A percentile compares a stretch with the other conserved stretches of the same genome.
These are phyloP conservation scores for Andrena praecox DNA, from an alignment of 2,888 invertebrate species.

Conservation along the genomic window DNA sequence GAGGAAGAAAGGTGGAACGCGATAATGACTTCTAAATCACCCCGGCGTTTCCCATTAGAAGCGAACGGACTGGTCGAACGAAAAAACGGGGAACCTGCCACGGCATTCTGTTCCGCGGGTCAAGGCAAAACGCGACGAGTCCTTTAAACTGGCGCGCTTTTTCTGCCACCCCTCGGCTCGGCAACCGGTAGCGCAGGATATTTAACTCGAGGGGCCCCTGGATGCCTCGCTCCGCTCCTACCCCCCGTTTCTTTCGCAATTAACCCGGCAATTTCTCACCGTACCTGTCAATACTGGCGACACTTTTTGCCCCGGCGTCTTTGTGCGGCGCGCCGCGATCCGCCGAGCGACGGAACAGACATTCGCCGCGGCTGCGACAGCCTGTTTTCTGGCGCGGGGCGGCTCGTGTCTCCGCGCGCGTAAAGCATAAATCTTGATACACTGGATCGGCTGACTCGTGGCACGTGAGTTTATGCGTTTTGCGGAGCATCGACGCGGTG, in stretches of 20 bases:
- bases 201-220: conserved; percentile 53
- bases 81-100: background rate
- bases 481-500: background rate
- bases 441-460: conserved; percentile 18
- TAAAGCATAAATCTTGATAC: conserved; percentile 46
- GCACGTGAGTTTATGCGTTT: conserved; percentile 40
- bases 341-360: conserved; percentile 18
- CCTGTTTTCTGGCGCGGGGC: conserved; percentile 39
- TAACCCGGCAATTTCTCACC: conserved; percentile 75
- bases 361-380: background rate
- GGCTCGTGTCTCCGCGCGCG: conserved; percentile 7
- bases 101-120: conserved; percentile 45
- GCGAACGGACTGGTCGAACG: conserved; percentile 6
- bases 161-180: conserved; percentile 37
- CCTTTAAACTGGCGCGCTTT: conserved; percentile 55
- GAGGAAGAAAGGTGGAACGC: conserved; percentile 1
- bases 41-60: conserved; percentile 23
- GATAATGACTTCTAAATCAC: conserved; percentile 29
- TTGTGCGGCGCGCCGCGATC: conserved; percentile 41
- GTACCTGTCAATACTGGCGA: conserved; percentile 71
- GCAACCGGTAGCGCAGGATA: conserved; percentile 60
- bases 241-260: conserved; percentile 71
- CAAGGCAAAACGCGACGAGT: conserved; percentile 46
- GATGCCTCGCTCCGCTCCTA: conserved; percentile 44
- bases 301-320: conserved; percentile 58